Base-by-base conservation (phyloP, 2,113 vertebrate genomes). In the Myocastor coypus region DNA sequence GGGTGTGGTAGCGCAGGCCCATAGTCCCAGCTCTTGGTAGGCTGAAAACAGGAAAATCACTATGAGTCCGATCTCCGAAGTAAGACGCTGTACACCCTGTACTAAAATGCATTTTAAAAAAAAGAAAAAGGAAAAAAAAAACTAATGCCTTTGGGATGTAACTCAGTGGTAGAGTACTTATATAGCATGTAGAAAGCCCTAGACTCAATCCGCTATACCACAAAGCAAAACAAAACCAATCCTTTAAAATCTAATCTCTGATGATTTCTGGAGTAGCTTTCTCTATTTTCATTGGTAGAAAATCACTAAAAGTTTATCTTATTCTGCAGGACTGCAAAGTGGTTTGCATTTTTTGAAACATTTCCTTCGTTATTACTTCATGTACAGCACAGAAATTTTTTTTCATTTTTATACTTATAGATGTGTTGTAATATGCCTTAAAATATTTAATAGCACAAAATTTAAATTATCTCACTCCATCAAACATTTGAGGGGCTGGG, bases 391-490 rank as follows among this genome's bases (percentile, higher is more conserved):
- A 52, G 40, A 73, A 83, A 16, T 24, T 81, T 68, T n/a, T 50
- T 80, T 84, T 64, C 20, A 34, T 59, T 89, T 78, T 80, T 40
- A 66, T 80, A 71, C n/a, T 34, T 71, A 28, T n/a, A 83, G 34
- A 32, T 75, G n/a, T 87, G 24, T 75, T 87, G 4, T 55, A 40
- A 92, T 34, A 4, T 84, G 4, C 26, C 59, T 73, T 96, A 83
- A 95, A 87, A 71, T 86, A 81, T 68, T 87, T 84, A 81, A 50
- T 13, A 92, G 34, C 14, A 87, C 32, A 77, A 87, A 81, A 63
- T n/a, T 82, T 83, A 94, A 69, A 66, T 50, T 85, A 75, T 75
- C 46, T 84, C 20, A 5, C 17, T 90, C 40, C 52, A 37, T 73
- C 6, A 66, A 85, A 75, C 32, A 63, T 68, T 81, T 80, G n/a